Base-by-base conservation (phyloP, 1,140 invertebrate species). In the Nasonia vitripennis region DNA sequence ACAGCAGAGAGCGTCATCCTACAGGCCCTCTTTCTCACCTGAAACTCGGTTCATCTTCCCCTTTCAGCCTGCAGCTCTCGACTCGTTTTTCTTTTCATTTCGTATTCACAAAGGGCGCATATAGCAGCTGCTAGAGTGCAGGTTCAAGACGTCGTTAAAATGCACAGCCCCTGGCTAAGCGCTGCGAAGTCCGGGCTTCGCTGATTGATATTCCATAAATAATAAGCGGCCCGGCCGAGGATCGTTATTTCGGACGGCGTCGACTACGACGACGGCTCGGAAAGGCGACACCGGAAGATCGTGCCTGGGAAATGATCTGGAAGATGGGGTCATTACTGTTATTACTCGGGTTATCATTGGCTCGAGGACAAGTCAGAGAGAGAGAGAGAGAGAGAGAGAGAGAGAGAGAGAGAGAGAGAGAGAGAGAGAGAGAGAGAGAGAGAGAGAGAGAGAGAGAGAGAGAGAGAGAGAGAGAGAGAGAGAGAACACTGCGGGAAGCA, bases 161-260 rank as follows among this genome's bases (percentile, higher is more conserved):
- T 62, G 55, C 55, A 37, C 5, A 6, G 41, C 48, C 55, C 17
- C 20, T 7, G 55, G 20, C 17, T 20, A n/a, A 1, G 34, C 11
- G 34, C 41, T 45, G n/a, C 9, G 2, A 20, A 51, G 48, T n/a
- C 27, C 77, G n/a, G 12, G 6, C 78, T 31, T 5, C 14, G 51
- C 79, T 71, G 67, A 70, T 81, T 71, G 79, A 81, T 70, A 70
- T 81, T 71, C 51, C 79, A 81, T 79, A 79, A 79, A 67, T 79
- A 79, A 79, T 79, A 79, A 67, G 51, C 78, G 27, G 31, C 17
- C 67, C 23, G 2, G 23, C 23, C 27, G 9, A n/a, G 23, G 68
- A 71, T 71, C 68, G 68, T 31, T 27, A 71, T 71, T 71, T 71
- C 14, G 9, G 9, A 12, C 23, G 27, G 27, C n/a, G 68, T 5